Base-by-base conservation (phyloP, 2,797 vertebrate genomes). In the Cetoscarus ocellatus region DNA sequence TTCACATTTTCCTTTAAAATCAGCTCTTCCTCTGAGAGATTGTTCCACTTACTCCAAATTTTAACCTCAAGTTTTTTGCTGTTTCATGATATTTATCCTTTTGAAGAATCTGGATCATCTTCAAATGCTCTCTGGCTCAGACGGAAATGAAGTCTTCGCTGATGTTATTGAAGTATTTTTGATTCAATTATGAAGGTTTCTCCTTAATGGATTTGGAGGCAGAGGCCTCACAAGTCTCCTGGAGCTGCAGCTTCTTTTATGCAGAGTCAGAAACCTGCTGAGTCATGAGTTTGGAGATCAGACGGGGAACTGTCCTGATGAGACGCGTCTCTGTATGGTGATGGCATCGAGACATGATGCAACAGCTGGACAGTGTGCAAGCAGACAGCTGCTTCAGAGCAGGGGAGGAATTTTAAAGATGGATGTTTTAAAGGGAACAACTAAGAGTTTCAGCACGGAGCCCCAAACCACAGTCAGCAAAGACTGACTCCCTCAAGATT, bases 211-310 rank as follows among this genome's bases (percentile, higher is more conserved):
- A 55, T 68, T 60, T 68, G 53, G 73, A 73, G 56, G 75, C 61
- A 13, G 12, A 52, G 36, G 12, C 17, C 8, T 54, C 56, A 10
- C 17, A 35, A 34, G 8, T 27, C 5, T 44, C 12, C 3, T 34
- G 57, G 68, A 62, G 78, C 61, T 50, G 56, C 76, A 17, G 55
- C 67, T 64, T 55, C 57, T 67, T 38, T 87, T 84, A 75, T 77
- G 75, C 53, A 86, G 77, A 86, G 80, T 68, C 36, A 43, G n/a
- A 55, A 82, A 82, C 27, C 61, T 69, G 83, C 85, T 69, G 85
- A 84, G 53, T 53, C 8, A 61, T 68, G n/a, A 11, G 40, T 75
- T 77, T 59, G 18, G 65, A 63, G 17, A 59, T 77, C 71, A 88
- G 71, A 72, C 71, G 70, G 73, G 70, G 75, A 64, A 63, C 56